These are phyloP conservation scores for Ptiloglossa arizonensis DNA, from an alignment of 1,140 invertebrate species.

Conservation along the genomic window DNA sequence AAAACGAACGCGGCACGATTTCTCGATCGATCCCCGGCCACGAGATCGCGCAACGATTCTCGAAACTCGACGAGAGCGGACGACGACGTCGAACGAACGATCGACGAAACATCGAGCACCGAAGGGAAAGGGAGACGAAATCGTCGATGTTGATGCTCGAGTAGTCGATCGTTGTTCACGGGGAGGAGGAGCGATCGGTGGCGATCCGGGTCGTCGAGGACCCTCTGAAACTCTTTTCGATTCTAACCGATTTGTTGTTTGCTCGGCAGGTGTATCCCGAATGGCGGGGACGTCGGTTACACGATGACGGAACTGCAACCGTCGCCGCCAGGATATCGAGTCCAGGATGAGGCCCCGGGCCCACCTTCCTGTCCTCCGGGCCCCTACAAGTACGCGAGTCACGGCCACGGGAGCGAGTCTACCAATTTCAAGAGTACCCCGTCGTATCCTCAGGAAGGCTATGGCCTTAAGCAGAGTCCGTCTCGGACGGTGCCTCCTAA, in stretches of 20 bases:
- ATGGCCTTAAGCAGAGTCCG: slow-evolving; percentile 72
- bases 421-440: slow-evolving; percentile 75
- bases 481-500: slow-evolving; percentile 68
- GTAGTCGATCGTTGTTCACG: neutral
- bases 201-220: neutral
- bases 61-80: neutral
- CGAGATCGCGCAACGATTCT: neutral
- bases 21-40: neutral
- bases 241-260: slow-evolving; percentile 25
- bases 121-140: neutral
- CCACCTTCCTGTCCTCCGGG: slow-evolving; percentile 72
- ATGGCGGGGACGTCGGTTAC: slow-evolving; percentile 80
- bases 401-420: slow-evolving; percentile 74
- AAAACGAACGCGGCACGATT: neutral
- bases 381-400: slow-evolving; percentile 78
- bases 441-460: slow-evolving; percentile 74
- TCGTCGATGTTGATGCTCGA: neutral
- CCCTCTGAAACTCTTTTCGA: too few relatives aligned
- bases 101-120: too few relatives aligned
- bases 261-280: slow-evolving; percentile 76
- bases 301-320: slow-evolving; percentile 83
- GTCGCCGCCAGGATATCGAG: slow-evolving; percentile 79
- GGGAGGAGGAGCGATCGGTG: neutral
- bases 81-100: neutral
- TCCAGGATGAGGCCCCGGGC: slow-evolving; percentile 80